Base-by-base conservation (phyloP, 2,888 invertebrate species). In the Teleogryllus oceanicus region DNA sequence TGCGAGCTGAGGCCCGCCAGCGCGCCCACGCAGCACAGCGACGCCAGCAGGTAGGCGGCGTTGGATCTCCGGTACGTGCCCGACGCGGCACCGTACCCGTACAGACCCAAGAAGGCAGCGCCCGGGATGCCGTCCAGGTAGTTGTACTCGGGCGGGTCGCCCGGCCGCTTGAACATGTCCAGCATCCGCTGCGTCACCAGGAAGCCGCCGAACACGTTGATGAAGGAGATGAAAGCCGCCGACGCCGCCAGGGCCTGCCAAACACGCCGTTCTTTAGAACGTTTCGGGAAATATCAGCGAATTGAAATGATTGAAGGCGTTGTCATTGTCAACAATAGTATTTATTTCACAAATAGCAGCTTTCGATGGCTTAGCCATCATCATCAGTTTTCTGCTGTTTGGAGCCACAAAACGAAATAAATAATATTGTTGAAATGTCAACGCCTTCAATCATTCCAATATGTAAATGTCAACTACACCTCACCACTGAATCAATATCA, bases 181-280 rank as follows among this genome's bases (percentile, higher is more conserved):
- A 96, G 89, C 96, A 96, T 96, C 82, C 96, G 89, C 88, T 96
- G 94, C 0, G 96, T 96, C 82, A 96, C 95, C 76, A 95, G 87
- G 87, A 96, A 96, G 79, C 96, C 96, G 83, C 96, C 96, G 84
- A 94, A 96, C 78, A 96, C 94, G 89, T 96, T 96, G 82, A 96
- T 92, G 86, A 95, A 94, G 5, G 96, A 96, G 83, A 96, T 92
- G 84, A 96, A 93, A 16, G 96, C 94, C 11, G 96, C 96, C 2
- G 92, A 88, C 80, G 95, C 93, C 20, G 95, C 96, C 84, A 96
- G 88, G 83, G 90, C 88, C 92, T 93, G 87, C 49, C 87, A 81
- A 79, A 87, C 82, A 37, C 8, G 37, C 37, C 37, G 8, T 5
- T 37, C 8, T 8, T 37, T 37, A 37, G 5, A 37, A 37, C 37